Evolutionary conservation across 2,113 vertebrate species (phyloP), one percentile per base, ranked within the genome.

Genomic region (Sisor rabdophorus): DNA sequence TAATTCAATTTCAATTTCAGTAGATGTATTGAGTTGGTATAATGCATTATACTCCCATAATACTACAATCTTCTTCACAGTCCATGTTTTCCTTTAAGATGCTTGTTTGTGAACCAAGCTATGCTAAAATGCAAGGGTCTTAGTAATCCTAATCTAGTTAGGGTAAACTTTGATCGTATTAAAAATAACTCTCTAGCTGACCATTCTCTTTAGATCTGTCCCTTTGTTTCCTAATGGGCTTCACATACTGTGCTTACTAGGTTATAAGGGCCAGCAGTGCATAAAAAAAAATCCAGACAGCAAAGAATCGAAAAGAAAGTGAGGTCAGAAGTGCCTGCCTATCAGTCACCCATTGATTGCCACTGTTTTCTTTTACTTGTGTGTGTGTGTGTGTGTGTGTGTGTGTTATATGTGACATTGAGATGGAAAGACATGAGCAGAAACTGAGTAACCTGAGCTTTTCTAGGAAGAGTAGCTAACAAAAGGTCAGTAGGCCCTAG

Each of bases 401-500:
- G 32, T 7, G 32, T 24, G 32, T 59, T 54, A 47, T 32, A 26
- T 64, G 59, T 52, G 22, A 28, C 28, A 40, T 47, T 19, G 32
- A 48, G 53, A 19, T 15, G 47, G 52, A 40, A 26, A 68, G 26
- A 76, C 11, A 47, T 20, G 17, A 30, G 30, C 24, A 19, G 28
- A 26, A 55, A 26, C 24, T 61, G 15, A 16, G 56, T 24, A 77
- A 71, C 30, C 20, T 61, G 68, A 78, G 16, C 58, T 54, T 4
- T 44, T 59, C 64, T 24, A 8, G 19, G 20, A 20, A 40, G 63
- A 67, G 10, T 19, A 55, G 55, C 16, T 59, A 59, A 59, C 71
- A 73, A 16, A 59, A 73, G 71, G 55, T 48, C 48, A 28, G 68
- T 67, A 56, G 56, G 28, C 24, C 3, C n/a, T 70, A 60, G 63